Evolutionary conservation across 2,797 vertebrate species (phyloP).

Genomic region (Petrocephalus sullivani): DNA sequence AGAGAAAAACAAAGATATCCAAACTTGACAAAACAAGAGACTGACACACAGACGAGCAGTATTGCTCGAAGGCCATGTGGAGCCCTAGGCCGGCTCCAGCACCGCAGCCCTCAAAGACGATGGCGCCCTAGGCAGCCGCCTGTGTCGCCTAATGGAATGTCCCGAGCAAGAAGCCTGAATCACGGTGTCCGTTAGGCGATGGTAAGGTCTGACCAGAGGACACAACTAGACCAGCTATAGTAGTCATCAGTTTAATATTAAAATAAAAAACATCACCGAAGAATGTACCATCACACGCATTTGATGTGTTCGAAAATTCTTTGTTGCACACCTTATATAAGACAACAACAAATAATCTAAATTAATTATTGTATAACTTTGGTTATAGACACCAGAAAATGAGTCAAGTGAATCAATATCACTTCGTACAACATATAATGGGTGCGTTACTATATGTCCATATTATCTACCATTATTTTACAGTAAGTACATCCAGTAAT

Average conservation of each 20-base stretch:
- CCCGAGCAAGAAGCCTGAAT: conserved; percentile 48
- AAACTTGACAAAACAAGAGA: background rate
- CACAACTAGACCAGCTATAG: background rate
- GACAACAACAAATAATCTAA: background rate
- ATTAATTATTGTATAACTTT: background rate
- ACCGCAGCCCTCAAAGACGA: too few species aligned
- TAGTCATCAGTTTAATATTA: background rate
- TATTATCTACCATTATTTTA: background rate
- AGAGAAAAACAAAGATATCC: background rate
- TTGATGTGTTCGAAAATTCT: background rate
- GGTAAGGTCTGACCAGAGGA: conserved; percentile 49
- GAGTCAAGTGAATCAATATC: background rate
- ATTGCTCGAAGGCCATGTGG: background rate
- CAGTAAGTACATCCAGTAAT: background rate
- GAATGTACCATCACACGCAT: background rate
- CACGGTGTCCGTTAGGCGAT: conserved; percentile 50
- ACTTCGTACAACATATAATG: background rate
- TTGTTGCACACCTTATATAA: background rate
- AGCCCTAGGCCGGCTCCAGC: background rate
- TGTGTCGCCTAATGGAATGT: conserved; percentile 31
- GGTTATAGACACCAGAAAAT: background rate
- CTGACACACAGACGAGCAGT: background rate
- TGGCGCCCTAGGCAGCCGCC: too few species aligned
- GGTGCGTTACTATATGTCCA: background rate
- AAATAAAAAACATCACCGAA: background rate